A percentile compares a stretch with the other conserved stretches of the same genome.
Evolutionary conservation across 2,797 vertebrate species (phyloP).

Genomic region (Acanthurus tractus): DNA sequence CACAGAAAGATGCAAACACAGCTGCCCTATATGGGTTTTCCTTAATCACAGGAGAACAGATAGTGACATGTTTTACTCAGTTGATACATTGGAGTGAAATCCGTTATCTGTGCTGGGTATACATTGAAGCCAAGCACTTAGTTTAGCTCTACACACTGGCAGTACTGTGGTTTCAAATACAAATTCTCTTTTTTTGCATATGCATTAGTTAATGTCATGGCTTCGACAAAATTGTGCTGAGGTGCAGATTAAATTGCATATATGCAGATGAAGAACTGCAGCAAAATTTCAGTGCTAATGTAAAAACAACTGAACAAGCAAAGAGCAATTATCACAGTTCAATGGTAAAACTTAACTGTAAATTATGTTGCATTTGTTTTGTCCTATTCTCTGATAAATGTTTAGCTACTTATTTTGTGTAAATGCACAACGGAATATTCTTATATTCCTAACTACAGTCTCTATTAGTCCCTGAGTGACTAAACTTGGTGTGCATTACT

Average conservation of each 20-base stretch:
- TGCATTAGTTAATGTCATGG: not conserved
- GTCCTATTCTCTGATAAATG: not conserved
- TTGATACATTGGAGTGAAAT: too few relatives aligned
- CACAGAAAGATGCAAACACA: too few relatives aligned
- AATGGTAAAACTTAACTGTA: not conserved
- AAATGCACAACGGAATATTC: not conserved
- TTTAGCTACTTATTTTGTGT: not conserved
- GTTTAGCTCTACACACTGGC: too few relatives aligned
- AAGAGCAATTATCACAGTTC: not conserved
- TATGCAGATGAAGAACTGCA: not conserved
- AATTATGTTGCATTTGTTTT: not conserved
- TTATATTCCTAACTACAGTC: not conserved
- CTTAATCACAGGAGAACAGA: too few relatives aligned
- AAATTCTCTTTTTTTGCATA: not conserved
- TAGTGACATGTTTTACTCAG: too few relatives aligned
- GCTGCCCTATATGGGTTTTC: too few relatives aligned
- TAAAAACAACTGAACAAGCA: not conserved
- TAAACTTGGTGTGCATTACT: not conserved
- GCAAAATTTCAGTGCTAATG: too few relatives aligned
- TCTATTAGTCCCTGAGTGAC: not conserved
- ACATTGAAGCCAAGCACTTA: too few relatives aligned
- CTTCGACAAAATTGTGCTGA: too few relatives aligned
- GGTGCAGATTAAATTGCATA: slow-evolving; percentile 5
- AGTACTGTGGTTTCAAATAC: not conserved
- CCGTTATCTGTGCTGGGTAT: too few relatives aligned